Evolutionary conservation across 2,888 invertebrate species (phyloP), one percentile per base, ranked within the genome.

Genomic region (Cordilura impudica): DNA sequence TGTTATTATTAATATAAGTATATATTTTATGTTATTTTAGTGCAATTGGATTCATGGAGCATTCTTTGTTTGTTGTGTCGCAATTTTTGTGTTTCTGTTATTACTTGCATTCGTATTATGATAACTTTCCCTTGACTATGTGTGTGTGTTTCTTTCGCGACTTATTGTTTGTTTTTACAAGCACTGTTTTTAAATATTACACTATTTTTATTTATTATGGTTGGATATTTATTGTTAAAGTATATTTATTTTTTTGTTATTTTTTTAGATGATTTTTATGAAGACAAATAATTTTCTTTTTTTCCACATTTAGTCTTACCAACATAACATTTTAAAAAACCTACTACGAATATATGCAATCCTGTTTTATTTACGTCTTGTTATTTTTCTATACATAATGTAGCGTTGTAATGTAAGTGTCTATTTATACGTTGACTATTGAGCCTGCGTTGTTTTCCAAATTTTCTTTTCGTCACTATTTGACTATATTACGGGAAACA

Each of bases 31-130:
- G n/a, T n/a, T n/a, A n/a, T n/a, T 63, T 18, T 51, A 31, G 18
- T 56, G 29, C 53, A 21, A 2, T 19, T 47, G 21, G 10, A 47
- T 67, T 72, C 66, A 66, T 78, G 47, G 47, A 61, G 60, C 51
- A 45, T 56, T 69, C 35, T 72, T 78, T 78, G 67, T 71, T 66
- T 77, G 65, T 73, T 77, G 72, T 66, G 45, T 77, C 43, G 66
- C 60, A 61, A 72, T 56, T 61, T 49, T 54, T 69, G 26, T 53
- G 45, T 49, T 75, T 56, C 23, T 70, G 19, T 63, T 70, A 58
- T 70, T 58, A 65, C 8, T 63, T 43, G 43, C 75, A 75, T 75
- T 69, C 69, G 75, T 75, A 49, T 63, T 63, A 47, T 49, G 47
- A 14, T 49, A 75, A 76, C 75, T 76, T 76, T 76, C 75, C 69